These are phyloP conservation scores for Lacanobia wlatinum DNA, from an alignment of 2,888 invertebrate genomes.

Conservation along the genomic window DNA sequence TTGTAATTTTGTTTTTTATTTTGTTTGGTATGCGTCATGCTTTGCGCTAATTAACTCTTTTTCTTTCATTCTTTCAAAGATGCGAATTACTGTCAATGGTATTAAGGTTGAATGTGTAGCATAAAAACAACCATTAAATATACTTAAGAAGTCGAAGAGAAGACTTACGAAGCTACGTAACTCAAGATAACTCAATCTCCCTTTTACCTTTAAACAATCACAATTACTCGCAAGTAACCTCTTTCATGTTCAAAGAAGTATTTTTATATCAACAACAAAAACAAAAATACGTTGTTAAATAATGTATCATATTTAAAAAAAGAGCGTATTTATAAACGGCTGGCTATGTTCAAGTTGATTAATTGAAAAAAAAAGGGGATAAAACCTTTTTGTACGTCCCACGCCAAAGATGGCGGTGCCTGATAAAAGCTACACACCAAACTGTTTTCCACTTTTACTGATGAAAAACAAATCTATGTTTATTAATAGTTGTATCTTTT, in stretches of 20 bases:
- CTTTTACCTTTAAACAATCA: slow-evolving; percentile 4
- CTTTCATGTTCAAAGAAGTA: slow-evolving; percentile 3
- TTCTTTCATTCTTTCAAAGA: no score
- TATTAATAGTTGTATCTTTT: slow-evolving; percentile 9
- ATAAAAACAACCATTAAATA: background rate
- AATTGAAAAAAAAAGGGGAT: slow-evolving; percentile 35
- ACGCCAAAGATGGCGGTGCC: slow-evolving; percentile 34
- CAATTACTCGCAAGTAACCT: slow-evolving; percentile 1
- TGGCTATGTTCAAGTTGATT: slow-evolving; percentile 41
- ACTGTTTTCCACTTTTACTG: slow-evolving; percentile 33
- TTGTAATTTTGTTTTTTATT: no score
- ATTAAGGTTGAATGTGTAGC: background rate
- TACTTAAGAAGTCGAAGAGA: background rate
- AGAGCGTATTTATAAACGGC: slow-evolving; percentile 27
- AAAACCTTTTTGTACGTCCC: slow-evolving; percentile 34
- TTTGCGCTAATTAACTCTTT: no score
- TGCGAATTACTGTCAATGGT: background rate
- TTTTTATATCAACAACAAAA: background rate
- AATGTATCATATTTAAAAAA: slow-evolving; percentile 26
- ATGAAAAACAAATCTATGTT: slow-evolving; percentile 31
- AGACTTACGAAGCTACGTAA: background rate
- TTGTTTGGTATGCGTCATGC: no score
- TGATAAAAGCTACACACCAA: slow-evolving; percentile 41
- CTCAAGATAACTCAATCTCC: background rate
- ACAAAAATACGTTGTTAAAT: slow-evolving; percentile 16